Conservation (phyloP, 2,888 invertebrate species). For the Plemyria rubiginata region DNA sequence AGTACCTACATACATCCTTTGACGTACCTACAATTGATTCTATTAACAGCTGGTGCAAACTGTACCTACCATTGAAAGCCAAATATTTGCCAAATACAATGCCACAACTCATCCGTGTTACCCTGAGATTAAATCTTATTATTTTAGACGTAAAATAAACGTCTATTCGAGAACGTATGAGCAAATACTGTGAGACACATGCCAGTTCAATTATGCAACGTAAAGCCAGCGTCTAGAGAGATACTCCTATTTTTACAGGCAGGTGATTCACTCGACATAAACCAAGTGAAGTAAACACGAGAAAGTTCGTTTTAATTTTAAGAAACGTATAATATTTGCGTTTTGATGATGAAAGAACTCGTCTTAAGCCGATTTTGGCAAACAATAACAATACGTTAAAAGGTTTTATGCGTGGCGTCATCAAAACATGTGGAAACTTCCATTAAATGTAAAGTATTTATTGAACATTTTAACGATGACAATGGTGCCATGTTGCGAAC, state of each 20-base stretch:
- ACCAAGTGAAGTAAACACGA: background rate
- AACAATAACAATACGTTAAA: conserved; percentile 10
- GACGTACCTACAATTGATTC: too few relatives aligned
- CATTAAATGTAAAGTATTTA: conserved; percentile 20
- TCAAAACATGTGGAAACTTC: conserved; percentile 18
- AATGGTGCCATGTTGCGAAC: conserved; percentile 19
- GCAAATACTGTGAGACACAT: conserved; percentile 20
- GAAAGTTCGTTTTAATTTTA: background rate
- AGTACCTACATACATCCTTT: background rate
- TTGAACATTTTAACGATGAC: conserved; percentile 22
- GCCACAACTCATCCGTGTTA: conserved; percentile 1
- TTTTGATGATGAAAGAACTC: background rate
- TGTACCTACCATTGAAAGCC: background rate
- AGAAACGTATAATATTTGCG: background rate
- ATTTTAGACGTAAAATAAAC: conserved; percentile 1
- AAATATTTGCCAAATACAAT: background rate
- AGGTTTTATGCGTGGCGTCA: conserved; percentile 15
- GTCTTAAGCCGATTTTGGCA: background rate
- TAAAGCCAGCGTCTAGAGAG: conserved; percentile 2
- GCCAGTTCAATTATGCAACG: conserved; percentile 20
- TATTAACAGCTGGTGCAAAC: too few relatives aligned
- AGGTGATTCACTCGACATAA: background rate
- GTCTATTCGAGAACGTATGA: conserved; percentile 11
- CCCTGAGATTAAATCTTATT: background rate
- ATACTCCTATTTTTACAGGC: conserved; percentile 2